Conservation (phyloP, 2,888 invertebrate genomes). For the Anthophora plumipes region DNA sequence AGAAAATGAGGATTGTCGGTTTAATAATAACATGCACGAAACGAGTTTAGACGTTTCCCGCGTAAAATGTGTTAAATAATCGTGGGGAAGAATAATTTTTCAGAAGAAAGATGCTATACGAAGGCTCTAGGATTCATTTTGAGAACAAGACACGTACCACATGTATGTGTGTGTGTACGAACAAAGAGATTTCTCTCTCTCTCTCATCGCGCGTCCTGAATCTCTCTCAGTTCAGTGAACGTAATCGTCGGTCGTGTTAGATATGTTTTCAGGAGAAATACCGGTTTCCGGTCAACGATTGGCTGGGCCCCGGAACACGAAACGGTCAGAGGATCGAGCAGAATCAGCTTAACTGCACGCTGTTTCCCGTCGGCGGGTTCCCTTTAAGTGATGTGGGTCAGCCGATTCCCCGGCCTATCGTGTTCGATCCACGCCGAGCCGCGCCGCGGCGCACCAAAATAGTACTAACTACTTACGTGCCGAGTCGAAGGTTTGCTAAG, state of each 20-base stretch:
- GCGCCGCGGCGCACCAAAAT: constrained; percentile 44
- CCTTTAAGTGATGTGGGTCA: constrained; percentile 61
- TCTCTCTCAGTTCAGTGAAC: constrained; percentile 36
- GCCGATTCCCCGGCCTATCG: constrained; percentile 52
- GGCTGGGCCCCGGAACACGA: constrained; percentile 31
- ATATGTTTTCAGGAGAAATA: constrained; percentile 59
- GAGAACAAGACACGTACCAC: constrained; percentile 29
- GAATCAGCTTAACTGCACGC: constrained; percentile 63
- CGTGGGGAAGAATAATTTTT: too few relatives aligned
- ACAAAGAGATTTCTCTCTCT: too few relatives aligned
- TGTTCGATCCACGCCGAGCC: constrained; percentile 15
- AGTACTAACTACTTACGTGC: constrained; percentile 89
- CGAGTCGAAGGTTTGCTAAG: constrained; percentile 94
- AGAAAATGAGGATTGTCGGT: too few relatives aligned
- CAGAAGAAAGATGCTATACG: too few relatives aligned
- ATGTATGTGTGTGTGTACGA: too few relatives aligned
- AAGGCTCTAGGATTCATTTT: too few relatives aligned
- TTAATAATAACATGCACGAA: too few relatives aligned
- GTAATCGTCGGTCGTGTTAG: constrained; percentile 54
- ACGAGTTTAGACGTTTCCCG: too few relatives aligned
- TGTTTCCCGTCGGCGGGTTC: constrained; percentile 56
- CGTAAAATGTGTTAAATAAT: too few relatives aligned
- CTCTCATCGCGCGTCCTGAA: constrained; percentile 27
- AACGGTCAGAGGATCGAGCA: constrained; percentile 47
- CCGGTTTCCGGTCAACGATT: constrained; percentile 60